These are phyloP conservation scores for Dunckerocampus dactyliophorus DNA, from an alignment of 2,113 vertebrate species.

Conservation along the genomic window DNA sequence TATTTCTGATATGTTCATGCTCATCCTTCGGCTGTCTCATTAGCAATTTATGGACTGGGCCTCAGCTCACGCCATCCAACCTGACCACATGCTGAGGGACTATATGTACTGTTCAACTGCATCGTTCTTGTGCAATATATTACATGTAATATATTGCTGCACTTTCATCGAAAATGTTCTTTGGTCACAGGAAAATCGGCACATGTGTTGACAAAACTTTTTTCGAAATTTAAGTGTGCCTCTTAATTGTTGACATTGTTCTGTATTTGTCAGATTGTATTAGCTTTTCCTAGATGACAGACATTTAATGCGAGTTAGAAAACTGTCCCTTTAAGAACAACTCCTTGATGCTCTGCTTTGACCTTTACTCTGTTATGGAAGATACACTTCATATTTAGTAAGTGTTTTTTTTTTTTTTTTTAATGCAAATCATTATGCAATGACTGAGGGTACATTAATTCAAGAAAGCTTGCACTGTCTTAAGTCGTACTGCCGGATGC, in stretches of 20 bases:
- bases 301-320: constrained; percentile 8
- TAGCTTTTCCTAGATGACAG: background rate
- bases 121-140: constrained; percentile 25
- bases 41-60: constrained; percentile 2
- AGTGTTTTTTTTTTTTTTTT: constrained; percentile 16
- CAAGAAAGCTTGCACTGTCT: background rate
- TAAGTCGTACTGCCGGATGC: constrained; percentile 4
- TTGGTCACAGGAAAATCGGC: constrained; percentile 19
- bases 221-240: background rate
- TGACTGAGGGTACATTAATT: constrained; percentile 4
- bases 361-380: background rate
- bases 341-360: constrained; percentile 8
- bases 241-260: constrained; percentile 5
- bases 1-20: constrained; percentile 31
- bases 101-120: constrained; percentile 30
- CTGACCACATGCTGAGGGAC: constrained; percentile 42
- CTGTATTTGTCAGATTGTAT: constrained; percentile 4
- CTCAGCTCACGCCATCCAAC: constrained; percentile 11
- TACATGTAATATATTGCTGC: constrained; percentile 28
- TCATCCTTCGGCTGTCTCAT: constrained; percentile 21
- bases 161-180: constrained; percentile 34
- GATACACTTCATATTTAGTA: constrained; percentile 8
- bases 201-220: constrained; percentile 26
- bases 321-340: constrained; percentile 17
- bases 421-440: constrained; percentile 28